These are phyloP conservation scores for Chondrilla cf. caribensis DNA, from an alignment of 37 sponge, comb jelly and placozoan species.

Conservation along the genomic window DNA sequence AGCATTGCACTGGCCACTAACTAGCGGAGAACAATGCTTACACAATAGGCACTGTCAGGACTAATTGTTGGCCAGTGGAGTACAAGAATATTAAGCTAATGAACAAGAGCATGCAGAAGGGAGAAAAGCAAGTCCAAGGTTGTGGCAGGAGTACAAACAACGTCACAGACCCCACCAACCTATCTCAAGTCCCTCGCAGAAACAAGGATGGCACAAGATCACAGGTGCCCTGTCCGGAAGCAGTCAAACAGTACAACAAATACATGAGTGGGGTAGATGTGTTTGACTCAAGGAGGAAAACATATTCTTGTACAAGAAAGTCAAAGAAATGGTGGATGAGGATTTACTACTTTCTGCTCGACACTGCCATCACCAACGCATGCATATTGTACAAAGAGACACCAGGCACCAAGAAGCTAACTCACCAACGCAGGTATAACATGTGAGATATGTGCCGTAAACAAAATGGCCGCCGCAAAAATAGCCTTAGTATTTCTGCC, in stretches of 20 bases:
- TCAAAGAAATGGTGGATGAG: slow-evolving; percentile 37
- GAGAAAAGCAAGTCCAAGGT: neutral
- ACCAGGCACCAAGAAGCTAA: neutral
- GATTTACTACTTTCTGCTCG: slow-evolving; percentile 33
- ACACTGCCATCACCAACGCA: slow-evolving; percentile 23
- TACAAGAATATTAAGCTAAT: neutral
- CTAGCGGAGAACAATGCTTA: neutral
- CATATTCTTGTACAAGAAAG: slow-evolving; percentile 20
- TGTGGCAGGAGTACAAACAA: neutral
- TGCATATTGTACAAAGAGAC: slow-evolving; percentile 22
- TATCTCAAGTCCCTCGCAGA: neutral
- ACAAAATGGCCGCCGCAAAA: no score
- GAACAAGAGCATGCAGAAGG: neutral
- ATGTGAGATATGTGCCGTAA: no score
- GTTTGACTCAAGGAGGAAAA: neutral
- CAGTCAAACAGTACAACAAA: slow-evolving; percentile 11
- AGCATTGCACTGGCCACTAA: neutral
- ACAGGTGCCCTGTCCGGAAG: slow-evolving; percentile 18
- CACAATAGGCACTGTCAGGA: neutral
- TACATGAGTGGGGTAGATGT: slow-evolving; percentile 24
- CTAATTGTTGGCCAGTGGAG: neutral
- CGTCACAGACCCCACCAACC: neutral
- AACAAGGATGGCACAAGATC: slow-evolving; percentile 32
- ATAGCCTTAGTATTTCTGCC: no score
- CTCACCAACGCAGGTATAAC: no score